These are phyloP conservation scores for Zeuzera pyrina DNA, from an alignment of 2,888 invertebrate species.

Conservation along the genomic window DNA sequence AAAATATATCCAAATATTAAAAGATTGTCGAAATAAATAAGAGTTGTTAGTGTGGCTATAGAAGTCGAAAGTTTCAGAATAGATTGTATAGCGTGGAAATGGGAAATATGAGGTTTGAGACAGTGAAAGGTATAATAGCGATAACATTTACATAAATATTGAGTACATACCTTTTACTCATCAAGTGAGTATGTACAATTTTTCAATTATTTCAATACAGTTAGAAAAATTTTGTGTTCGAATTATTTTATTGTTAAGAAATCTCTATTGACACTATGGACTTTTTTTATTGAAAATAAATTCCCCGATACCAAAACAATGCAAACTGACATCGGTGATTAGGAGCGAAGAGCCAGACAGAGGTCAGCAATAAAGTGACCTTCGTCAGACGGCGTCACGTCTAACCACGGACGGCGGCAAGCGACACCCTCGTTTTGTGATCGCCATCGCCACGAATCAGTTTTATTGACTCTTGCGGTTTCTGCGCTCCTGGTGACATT, in stretches of 20 bases:
- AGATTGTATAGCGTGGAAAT: too few species aligned
- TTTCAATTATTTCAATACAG: too few species aligned
- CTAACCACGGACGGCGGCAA: conserved; percentile 38
- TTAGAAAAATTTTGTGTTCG: too few species aligned
- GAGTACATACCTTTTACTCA: too few species aligned
- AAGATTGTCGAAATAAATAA: background rate
- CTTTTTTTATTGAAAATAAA: too few species aligned
- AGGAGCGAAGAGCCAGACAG: conserved; percentile 59
- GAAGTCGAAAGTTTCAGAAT: background rate
- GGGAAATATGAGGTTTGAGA: too few species aligned
- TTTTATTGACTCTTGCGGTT: conserved; percentile 70
- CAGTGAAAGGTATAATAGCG: too few species aligned
- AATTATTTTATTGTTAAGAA: too few species aligned
- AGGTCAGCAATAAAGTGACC: conserved; percentile 73
- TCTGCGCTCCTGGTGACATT: conserved; percentile 56
- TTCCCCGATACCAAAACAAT: conserved; percentile 35
- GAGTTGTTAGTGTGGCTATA: background rate
- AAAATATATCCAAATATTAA: background rate
- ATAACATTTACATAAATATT: too few species aligned
- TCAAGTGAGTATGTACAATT: too few species aligned
- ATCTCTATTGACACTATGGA: too few species aligned
- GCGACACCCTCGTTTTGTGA: conserved; percentile 44
- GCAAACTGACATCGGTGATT: conserved; percentile 47
- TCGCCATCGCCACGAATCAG: conserved; percentile 35
- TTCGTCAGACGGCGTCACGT: conserved; percentile 66